Percentiles rank a stretch among this genome's conserved stretches.
Conservation (phyloP, 1,140 invertebrate genomes). For the Hyles vespertilio region DNA sequence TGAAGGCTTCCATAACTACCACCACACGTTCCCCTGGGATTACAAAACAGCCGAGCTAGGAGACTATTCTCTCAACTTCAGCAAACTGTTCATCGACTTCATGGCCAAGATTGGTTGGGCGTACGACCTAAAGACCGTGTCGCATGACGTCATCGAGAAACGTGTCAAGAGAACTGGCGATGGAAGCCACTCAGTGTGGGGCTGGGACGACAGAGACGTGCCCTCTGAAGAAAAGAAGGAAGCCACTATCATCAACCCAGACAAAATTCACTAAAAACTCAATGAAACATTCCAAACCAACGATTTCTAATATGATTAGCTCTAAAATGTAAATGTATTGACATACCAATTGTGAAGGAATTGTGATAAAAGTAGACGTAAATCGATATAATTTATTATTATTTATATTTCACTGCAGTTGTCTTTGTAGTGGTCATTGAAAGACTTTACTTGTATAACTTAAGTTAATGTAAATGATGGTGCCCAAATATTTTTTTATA, state of each 20-base stretch:
- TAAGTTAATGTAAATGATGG: constrained; percentile 9
- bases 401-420: constrained; percentile 6
- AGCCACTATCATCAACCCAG: constrained; percentile 25
- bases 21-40: constrained; percentile 86
- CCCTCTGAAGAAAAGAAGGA: constrained; percentile 52
- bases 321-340: constrained; percentile 3
- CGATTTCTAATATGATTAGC: background rate
- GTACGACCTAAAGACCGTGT: constrained; percentile 79
- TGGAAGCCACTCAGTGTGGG: constrained; percentile 69
- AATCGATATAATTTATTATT: constrained; percentile 9
- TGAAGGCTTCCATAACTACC: constrained; percentile 86
- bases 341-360: constrained; percentile 21
- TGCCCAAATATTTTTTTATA: constrained; percentile 10
- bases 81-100: constrained; percentile 79
- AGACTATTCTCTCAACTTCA: constrained; percentile 77
- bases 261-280: constrained; percentile 22
- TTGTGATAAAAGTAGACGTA: constrained; percentile 24
- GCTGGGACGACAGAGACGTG: constrained; percentile 61
- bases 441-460: constrained; percentile 18
- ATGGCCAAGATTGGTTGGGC: constrained; percentile 79
- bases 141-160: constrained; percentile 73
- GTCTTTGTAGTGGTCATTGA: constrained; percentile 9
- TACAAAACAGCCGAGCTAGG: constrained; percentile 82
- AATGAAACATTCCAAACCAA: no score
- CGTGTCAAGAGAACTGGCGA: constrained; percentile 81